Percentiles rank a stretch among this genome's conserved stretches.
These are phyloP conservation scores for Deilephila porcellus DNA, from an alignment of 2,888 invertebrate genomes.

Conservation along the genomic window DNA sequence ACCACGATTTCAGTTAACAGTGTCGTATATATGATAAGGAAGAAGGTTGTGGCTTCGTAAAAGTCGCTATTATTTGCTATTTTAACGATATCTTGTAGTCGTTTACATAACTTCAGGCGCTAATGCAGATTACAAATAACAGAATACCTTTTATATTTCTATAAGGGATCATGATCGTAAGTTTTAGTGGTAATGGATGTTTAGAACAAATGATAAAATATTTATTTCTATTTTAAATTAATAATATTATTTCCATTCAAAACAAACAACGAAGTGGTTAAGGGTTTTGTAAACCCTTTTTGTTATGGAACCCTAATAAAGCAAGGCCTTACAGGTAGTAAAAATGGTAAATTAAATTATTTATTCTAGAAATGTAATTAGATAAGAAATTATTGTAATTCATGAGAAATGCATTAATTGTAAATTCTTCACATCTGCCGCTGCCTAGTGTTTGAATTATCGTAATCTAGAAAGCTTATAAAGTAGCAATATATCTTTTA, in stretches of 20 bases:
- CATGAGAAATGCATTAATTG: neutral
- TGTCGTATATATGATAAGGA: slow-evolving; percentile 39
- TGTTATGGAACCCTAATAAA: too few species aligned
- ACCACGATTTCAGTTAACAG: slow-evolving; percentile 37
- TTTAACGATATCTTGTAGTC: neutral
- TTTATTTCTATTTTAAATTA: too few species aligned
- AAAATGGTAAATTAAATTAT: too few species aligned
- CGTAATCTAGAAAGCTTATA: neutral
- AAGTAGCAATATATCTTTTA: neutral
- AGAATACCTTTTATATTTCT: neutral
- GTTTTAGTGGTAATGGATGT: too few species aligned
- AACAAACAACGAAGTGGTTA: too few species aligned
- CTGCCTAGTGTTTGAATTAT: neutral
- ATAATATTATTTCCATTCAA: too few species aligned
- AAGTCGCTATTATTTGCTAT: slow-evolving; percentile 4
- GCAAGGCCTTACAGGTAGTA: neutral
- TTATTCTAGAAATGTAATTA: neutral
- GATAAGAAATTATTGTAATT: neutral
- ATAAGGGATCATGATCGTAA: too few species aligned
- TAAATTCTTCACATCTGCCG: neutral
- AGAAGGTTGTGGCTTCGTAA: slow-evolving; percentile 17
- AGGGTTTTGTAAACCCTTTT: too few species aligned
- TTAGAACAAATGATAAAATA: too few species aligned
- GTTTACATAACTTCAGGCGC: neutral
- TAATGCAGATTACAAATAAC: neutral